phyloP scores from a whole-genome alignment of 1,140 invertebrate genomes.

The Halyomorpha halys region DNA sequence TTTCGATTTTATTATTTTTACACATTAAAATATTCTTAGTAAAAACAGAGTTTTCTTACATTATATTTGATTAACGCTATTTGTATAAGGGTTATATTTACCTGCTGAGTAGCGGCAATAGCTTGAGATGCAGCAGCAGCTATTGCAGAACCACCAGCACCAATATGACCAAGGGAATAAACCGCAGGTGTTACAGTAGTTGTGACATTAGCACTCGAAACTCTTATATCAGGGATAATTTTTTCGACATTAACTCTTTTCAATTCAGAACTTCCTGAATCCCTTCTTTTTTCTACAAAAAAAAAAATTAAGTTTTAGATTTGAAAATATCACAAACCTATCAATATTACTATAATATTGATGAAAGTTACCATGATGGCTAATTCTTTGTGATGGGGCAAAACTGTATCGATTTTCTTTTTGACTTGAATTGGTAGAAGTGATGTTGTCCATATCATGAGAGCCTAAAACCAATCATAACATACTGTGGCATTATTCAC shows the following conservation, averaged over 20 bases:
- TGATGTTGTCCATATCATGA: slow-evolving; percentile 23
- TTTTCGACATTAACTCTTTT: slow-evolving; percentile 16
- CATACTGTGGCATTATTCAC: too few species aligned
- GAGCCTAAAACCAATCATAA: slow-evolving; percentile 17
- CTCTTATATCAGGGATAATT: slow-evolving; percentile 26
- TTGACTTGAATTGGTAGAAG: slow-evolving; percentile 19
- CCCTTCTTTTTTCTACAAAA: slow-evolving; percentile 5
- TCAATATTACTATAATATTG: too few species aligned
- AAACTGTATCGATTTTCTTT: slow-evolving; percentile 27
- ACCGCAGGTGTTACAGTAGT: slow-evolving; percentile 36
- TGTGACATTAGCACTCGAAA: not conserved
- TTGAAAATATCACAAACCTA: not conserved
- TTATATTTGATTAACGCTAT: too few species aligned
- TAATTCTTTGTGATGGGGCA: slow-evolving; percentile 12
- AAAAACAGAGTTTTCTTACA: too few species aligned
- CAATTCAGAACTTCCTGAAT: not conserved
- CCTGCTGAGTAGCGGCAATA: slow-evolving; percentile 90
- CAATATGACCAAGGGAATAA: slow-evolving; percentile 59
- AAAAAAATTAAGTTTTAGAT: not conserved
- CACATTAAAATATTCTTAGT: too few species aligned
- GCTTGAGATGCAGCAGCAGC: slow-evolving; percentile 91
- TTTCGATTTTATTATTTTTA: too few species aligned
- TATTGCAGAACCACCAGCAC: slow-evolving; percentile 73
- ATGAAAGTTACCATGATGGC: not conserved
- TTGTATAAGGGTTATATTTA: slow-evolving; percentile 33